Conservation (phyloP, 2,888 invertebrate genomes). For the Tenthredo notha region DNA sequence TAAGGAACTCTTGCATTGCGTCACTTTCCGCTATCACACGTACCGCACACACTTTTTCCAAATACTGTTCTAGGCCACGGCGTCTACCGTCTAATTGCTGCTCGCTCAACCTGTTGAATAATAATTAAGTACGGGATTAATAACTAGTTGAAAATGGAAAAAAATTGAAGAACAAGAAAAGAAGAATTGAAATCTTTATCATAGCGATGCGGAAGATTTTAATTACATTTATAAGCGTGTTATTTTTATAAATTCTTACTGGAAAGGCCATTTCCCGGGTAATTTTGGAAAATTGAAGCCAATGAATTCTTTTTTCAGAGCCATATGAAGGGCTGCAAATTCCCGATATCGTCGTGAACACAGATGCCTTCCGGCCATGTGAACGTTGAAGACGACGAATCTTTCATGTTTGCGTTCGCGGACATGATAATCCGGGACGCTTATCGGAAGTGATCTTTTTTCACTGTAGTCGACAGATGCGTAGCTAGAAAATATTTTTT, state of each 20-base stretch:
- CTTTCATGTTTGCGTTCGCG: slow-evolving; percentile 93
- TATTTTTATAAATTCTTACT: slow-evolving; percentile 76
- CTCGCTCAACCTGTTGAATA: slow-evolving; percentile 86
- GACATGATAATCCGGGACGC: slow-evolving; percentile 97
- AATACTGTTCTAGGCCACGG: slow-evolving; percentile 96
- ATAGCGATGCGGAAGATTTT: background rate
- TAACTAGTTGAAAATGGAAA: background rate
- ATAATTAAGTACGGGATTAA: background rate
- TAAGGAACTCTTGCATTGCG: slow-evolving; percentile 97
- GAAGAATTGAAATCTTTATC: background rate
- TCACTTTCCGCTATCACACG: slow-evolving; percentile 98
- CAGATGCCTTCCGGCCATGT: slow-evolving; percentile 98
- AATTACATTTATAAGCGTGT: no score
- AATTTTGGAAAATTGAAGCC: slow-evolving; percentile 98
- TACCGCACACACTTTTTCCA: slow-evolving; percentile 99
- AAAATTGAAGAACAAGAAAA: background rate
- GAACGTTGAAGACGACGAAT: slow-evolving; percentile 97
- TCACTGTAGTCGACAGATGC: slow-evolving; percentile 95
- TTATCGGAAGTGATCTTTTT: slow-evolving; percentile 92
- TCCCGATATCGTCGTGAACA: slow-evolving; percentile 98
- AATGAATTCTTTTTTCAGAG: slow-evolving; percentile 95
- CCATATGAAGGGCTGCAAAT: slow-evolving; percentile 93
- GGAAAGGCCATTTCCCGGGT: slow-evolving; percentile 99
- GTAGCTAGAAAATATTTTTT: slow-evolving; percentile 80
- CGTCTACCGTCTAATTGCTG: slow-evolving; percentile 97